Percentiles rank a stretch among this genome's conserved stretches.
Evolutionary conservation across 2,797 vertebrate genomes (phyloP).

Genomic region (Xiphorhynchus erythropygius): DNA sequence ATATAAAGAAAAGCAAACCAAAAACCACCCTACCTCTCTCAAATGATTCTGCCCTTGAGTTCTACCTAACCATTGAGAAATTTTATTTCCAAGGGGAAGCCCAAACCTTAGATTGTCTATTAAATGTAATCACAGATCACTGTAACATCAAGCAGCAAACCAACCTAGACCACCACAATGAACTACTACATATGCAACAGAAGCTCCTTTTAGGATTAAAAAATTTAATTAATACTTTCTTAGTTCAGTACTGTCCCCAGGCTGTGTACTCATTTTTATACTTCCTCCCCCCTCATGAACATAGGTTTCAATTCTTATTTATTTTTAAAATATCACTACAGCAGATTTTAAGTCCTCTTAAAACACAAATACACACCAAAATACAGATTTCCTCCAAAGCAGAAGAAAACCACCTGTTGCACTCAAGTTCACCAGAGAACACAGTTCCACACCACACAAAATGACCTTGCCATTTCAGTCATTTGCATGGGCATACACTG

Average conservation of each 20-base stretch:
- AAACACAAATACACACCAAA: not conserved
- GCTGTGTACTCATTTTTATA: not conserved
- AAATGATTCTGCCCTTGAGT: not conserved
- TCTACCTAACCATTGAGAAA: constrained; percentile 15
- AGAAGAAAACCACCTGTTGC: constrained; percentile 19
- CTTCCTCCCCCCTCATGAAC: not conserved
- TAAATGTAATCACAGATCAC: not conserved
- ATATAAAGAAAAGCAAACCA: constrained; percentile 28
- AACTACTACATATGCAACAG: not conserved
- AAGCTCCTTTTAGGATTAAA: not conserved
- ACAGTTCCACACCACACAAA: not conserved
- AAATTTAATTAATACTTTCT: not conserved
- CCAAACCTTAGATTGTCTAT: not conserved
- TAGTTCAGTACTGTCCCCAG: not conserved
- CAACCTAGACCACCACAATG: not conserved
- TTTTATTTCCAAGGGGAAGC: constrained; percentile 43
- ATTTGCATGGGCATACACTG: not conserved
- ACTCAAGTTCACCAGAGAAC: not conserved
- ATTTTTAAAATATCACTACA: not conserved
- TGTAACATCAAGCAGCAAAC: constrained; percentile 25
- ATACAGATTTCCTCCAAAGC: not conserved
- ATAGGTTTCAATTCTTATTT: not conserved
- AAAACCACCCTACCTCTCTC: constrained; percentile 1
- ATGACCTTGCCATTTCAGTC: not conserved
- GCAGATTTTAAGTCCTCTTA: not conserved